Conservation (phyloP, 2,888 invertebrate species). For the Gastracanthus pulcherrimus region DNA sequence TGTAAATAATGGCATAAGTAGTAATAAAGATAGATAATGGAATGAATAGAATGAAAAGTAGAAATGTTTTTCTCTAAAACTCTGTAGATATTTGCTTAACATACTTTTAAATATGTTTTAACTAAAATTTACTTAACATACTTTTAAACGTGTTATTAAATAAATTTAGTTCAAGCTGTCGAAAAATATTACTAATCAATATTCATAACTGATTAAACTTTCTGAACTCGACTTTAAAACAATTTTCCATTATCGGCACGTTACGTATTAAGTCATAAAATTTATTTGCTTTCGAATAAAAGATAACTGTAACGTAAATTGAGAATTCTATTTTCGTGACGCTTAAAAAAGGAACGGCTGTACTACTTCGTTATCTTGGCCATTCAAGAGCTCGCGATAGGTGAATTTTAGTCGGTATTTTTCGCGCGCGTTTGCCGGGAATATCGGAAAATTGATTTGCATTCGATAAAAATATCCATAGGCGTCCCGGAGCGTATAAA, state of each 20-base stretch:
- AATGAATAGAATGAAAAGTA: too few species aligned
- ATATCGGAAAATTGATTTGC: slow-evolving; percentile 51
- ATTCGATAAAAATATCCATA: slow-evolving; percentile 46
- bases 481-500: neutral
- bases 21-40: too few species aligned
- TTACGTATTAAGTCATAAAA: neutral
- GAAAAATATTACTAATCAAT: too few species aligned
- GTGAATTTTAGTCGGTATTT: neutral
- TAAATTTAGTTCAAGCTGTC: too few species aligned
- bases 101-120: too few species aligned
- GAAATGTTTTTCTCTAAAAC: too few species aligned
- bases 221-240: neutral
- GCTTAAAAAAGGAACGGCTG: neutral
- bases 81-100: too few species aligned
- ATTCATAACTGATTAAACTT: too few species aligned
- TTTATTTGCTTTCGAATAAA: neutral
- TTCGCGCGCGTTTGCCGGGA: neutral
- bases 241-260: neutral
- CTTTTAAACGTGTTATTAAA: too few species aligned
- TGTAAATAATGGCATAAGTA: too few species aligned
- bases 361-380: neutral
- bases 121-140: too few species aligned
- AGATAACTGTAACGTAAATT: neutral
- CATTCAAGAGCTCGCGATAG: neutral
- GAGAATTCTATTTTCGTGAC: slow-evolving; percentile 7